Percentiles rank a stretch among this genome's conserved stretches.
These are phyloP conservation scores for Oryzaephilus surinamensis DNA, from an alignment of 1,140 invertebrate species.

Conservation along the genomic window DNA sequence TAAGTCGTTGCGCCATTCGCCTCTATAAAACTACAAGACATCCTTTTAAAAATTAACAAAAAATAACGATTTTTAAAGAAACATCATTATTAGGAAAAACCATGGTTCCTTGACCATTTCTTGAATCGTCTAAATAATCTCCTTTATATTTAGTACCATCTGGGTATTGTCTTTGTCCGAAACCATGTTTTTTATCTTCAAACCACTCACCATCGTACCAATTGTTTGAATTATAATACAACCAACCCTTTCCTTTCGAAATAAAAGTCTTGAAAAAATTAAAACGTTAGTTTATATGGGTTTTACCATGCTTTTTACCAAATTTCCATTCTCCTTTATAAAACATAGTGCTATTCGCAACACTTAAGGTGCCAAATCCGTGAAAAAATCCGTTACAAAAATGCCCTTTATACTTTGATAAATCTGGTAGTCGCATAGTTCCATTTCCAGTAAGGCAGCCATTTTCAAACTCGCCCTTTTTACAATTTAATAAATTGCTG, in stretches of 20 bases:
- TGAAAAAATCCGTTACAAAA: slow-evolving; percentile 43
- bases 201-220: slow-evolving; percentile 36
- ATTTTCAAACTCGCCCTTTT: slow-evolving; percentile 43
- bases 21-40: slow-evolving; percentile 41
- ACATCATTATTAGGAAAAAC: slow-evolving; percentile 45
- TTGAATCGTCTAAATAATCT: slow-evolving; percentile 39
- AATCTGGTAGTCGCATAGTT: slow-evolving; percentile 40
- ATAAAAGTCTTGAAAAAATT: slow-evolving; percentile 1
- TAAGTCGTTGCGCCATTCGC: slow-evolving; percentile 44
- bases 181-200: slow-evolving; percentile 40
- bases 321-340: slow-evolving; percentile 42
- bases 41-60: neutral
- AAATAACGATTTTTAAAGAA: slow-evolving; percentile 18
- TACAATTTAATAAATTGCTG: slow-evolving; percentile 1
- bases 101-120: slow-evolving; percentile 44
- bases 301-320: slow-evolving; percentile 40
- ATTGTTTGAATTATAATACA: slow-evolving; percentile 22
- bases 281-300: slow-evolving; percentile 17
- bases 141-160: slow-evolving; percentile 41
- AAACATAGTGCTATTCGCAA: slow-evolving; percentile 36
- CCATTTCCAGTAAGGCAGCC: slow-evolving; percentile 45
- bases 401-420: slow-evolving; percentile 45
- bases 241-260: slow-evolving; percentile 36
- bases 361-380: slow-evolving; percentile 42
- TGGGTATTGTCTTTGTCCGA: slow-evolving; percentile 40